Percentiles rank a stretch among this genome's conserved stretches.
Conservation (phyloP, 2,113 vertebrate genomes). For the Equus quagga region DNA sequence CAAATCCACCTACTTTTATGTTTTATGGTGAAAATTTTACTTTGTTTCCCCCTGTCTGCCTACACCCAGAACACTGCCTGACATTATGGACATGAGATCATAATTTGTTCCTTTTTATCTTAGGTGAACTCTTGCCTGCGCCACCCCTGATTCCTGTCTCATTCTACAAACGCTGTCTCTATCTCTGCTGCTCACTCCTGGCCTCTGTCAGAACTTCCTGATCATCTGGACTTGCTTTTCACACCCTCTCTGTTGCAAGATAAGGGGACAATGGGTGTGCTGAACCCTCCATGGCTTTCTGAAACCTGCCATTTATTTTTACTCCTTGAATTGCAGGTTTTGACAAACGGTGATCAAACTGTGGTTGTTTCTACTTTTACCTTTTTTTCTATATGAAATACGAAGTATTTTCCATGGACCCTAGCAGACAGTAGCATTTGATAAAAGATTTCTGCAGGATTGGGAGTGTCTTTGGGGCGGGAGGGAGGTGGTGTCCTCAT, state of each 20-base stretch:
- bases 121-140: background rate
- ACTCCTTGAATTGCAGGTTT: background rate
- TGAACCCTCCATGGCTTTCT: background rate
- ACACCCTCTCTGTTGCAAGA: background rate
- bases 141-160: background rate
- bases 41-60: background rate
- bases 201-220: background rate
- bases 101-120: background rate
- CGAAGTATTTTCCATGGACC: background rate
- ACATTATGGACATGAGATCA: background rate
- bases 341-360: background rate
- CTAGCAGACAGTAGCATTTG: background rate
- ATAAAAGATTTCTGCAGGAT: background rate
- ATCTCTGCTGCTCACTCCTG: background rate
- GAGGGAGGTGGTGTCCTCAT: background rate
- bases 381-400: background rate
- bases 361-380: background rate
- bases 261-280: too few species aligned
- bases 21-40: background rate
- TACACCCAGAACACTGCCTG: background rate
- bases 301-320: background rate
- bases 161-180: background rate
- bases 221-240: background rate
- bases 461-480: background rate
- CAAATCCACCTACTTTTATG: background rate